These are phyloP conservation scores for Phania funesta DNA, from an alignment of 2,888 invertebrate species.

Conservation along the genomic window DNA sequence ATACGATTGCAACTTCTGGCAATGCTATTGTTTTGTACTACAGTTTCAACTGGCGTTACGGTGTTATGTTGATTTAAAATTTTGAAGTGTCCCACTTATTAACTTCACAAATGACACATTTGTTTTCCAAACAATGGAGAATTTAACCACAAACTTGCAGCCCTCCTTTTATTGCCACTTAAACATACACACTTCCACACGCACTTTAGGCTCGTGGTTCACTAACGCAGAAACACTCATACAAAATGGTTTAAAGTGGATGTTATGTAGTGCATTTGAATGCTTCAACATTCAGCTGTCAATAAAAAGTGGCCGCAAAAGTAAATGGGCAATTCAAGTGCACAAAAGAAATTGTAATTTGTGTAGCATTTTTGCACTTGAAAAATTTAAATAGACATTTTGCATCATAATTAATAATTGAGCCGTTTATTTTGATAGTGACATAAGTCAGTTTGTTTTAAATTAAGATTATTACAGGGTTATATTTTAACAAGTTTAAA, in stretches of 20 bases:
- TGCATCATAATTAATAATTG: neutral
- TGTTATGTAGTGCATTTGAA: constrained; percentile 26
- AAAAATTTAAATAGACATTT: constrained; percentile 1
- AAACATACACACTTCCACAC: neutral
- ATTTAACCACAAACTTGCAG: constrained; percentile 20
- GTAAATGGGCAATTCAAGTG: neutral
- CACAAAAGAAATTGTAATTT: neutral
- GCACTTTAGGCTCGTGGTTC: too few species aligned
- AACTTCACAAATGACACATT: constrained; percentile 17
- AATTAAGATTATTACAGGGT: too few species aligned
- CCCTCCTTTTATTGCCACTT: constrained; percentile 13
- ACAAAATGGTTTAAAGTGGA: constrained; percentile 22
- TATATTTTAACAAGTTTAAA: too few species aligned
- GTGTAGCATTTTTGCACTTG: neutral
- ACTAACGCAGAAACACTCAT: neutral
- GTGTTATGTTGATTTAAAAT: constrained; percentile 26
- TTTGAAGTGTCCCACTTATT: constrained; percentile 25
- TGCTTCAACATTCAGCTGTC: constrained; percentile 8
- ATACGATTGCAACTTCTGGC: neutral
- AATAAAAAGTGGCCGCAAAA: neutral
- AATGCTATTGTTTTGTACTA: neutral
- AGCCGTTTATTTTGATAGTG: too few species aligned
- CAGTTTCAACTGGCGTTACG: neutral
- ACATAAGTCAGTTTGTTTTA: too few species aligned
- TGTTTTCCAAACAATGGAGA: constrained; percentile 25